Base-by-base conservation (phyloP, 2,797 vertebrate species). In the Rhodeus uyekii region DNA sequence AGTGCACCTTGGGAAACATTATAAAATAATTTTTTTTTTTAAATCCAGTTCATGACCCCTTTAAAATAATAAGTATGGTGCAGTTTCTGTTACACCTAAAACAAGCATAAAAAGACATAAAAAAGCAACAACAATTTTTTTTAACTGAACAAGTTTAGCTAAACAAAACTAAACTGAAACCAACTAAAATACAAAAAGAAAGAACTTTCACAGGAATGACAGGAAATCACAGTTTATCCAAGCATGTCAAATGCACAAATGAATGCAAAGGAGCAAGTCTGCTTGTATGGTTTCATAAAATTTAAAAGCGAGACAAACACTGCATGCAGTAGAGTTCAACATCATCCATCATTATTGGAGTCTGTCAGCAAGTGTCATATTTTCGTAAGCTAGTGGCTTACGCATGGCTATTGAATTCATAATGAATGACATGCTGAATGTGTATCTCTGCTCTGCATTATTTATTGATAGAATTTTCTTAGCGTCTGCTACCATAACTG, bases 331-430 rank as follows among this genome's bases (percentile, higher is more conserved):
- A 60, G 63, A 48, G 68, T 83, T 68, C 42, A 58, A 65, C 79
- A 67, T 78, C 80, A 76, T 86, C 69, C 76, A 79, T 85, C 87
- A 86, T 69, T 76, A 76, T 86, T 80, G 78, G 53, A 61, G 64
- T 55, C 29, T 48, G 32, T 87, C 83, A 88, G 85, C 83, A 88
- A 87, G 85, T 87, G 85, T 87, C 89, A 85, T 27, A 76, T 84
- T 86, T 63, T 86, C 58, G 65, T 75, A 77, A 53, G 76, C 73
- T 84, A 38, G 39, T 73, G 72, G 83, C 83, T 84, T 78, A 75
- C 64, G 29, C 67, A 63, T 60, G 83, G 81, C 83, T 76, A 58
- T 87, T 87, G 83, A 76, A 87, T 87, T 87, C 82, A 88, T 88
- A 83, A 87, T 89, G 80, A 86, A 88, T 89, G 86, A 86, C 29